Evolutionary conservation across 1,140 invertebrate genomes (phyloP).

Genomic region (Zaprionus ornatus): DNA sequence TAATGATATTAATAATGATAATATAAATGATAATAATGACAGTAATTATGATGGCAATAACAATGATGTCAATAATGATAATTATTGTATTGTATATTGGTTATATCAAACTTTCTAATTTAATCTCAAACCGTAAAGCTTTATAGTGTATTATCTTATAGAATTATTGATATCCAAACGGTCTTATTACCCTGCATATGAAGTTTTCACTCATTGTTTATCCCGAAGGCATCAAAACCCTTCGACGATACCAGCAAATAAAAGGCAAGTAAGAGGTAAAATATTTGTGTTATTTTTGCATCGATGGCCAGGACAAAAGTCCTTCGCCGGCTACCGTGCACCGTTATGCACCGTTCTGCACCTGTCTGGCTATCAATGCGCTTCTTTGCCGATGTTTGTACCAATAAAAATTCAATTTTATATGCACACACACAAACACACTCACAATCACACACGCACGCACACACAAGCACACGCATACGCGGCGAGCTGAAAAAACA

Average conservation of each 20-base stretch:
- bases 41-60: too few species aligned
- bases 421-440: constrained; percentile 24
- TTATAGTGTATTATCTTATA: too few species aligned
- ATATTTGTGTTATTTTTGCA: constrained; percentile 47
- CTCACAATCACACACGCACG: background rate
- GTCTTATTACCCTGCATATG: background rate
- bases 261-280: constrained; percentile 17
- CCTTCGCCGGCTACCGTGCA: background rate
- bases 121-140: too few species aligned
- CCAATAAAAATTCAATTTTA: constrained; percentile 60
- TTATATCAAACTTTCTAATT: too few species aligned
- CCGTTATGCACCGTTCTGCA: background rate
- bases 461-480: background rate
- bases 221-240: background rate
- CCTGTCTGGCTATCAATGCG: constrained; percentile 36
- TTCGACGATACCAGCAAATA: background rate
- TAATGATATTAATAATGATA: too few species aligned
- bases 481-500: constrained; percentile 17
- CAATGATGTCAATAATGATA: too few species aligned
- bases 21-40: too few species aligned
- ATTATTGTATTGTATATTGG: too few species aligned
- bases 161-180: too few species aligned
- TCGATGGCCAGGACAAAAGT: constrained; percentile 18
- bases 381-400: constrained; percentile 34
- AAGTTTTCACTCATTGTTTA: background rate